Percentiles rank a stretch among this genome's conserved stretches.
These are phyloP conservation scores for Noturus placidus DNA, from an alignment of 2,113 vertebrate species.

Conservation along the genomic window DNA sequence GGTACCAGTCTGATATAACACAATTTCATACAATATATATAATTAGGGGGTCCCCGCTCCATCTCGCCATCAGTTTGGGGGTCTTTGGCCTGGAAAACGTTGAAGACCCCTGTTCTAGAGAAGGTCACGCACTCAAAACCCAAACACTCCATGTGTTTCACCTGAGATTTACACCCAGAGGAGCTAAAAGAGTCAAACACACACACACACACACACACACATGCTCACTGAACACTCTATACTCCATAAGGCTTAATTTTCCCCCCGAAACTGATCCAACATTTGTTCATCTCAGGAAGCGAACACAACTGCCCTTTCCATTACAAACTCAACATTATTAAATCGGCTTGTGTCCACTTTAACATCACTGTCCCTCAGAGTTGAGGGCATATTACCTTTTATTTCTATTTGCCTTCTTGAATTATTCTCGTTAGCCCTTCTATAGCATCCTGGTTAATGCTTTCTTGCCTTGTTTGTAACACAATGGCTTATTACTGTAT, in stretches of 20 bases:
- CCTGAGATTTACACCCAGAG: background rate
- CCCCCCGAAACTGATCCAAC: background rate
- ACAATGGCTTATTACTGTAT: background rate
- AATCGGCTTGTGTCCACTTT: background rate
- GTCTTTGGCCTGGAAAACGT: too few relatives aligned
- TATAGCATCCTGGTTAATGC: background rate
- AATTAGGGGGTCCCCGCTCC: too few relatives aligned
- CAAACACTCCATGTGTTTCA: background rate
- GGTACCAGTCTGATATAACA: too few relatives aligned
- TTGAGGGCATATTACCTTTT: background rate
- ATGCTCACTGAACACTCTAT: background rate
- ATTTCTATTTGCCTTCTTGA: background rate
- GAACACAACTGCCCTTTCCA: slow-evolving; percentile 4
- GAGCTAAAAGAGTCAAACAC: background rate
- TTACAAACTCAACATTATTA: slow-evolving; percentile 18
- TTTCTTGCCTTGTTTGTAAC: background rate
- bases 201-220: background rate
- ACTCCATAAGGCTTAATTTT: background rate
- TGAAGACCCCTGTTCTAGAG: too few relatives aligned
- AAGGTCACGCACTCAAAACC: background rate
- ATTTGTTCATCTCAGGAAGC: slow-evolving; percentile 4
- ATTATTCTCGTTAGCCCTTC: background rate
- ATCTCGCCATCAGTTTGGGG: too few relatives aligned
- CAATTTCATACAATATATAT: too few relatives aligned
- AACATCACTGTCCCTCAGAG: slow-evolving; percentile 2